Evolutionary conservation across 2,113 vertebrate species (phyloP).

Genomic region (Dunckerocampus dactyliophorus): DNA sequence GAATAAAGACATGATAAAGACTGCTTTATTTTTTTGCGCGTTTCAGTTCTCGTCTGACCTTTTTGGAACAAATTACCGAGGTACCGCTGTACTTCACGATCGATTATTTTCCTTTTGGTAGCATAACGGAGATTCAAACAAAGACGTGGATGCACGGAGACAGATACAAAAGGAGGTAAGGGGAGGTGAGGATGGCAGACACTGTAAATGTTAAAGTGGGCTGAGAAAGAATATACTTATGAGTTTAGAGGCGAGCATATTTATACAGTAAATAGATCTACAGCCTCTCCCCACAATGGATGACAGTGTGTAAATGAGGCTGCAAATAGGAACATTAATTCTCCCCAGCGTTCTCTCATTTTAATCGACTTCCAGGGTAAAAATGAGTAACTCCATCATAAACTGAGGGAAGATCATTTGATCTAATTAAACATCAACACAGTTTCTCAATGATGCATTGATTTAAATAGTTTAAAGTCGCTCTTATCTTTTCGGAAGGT

Average conservation of each 20-base stretch:
- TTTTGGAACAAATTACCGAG: too few relatives aligned
- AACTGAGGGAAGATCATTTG: background rate
- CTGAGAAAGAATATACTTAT: constrained; percentile 22
- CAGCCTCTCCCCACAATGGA: constrained; percentile 5
- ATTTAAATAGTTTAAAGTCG: constrained; percentile 1
- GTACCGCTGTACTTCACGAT: too few relatives aligned
- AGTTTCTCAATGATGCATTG: constrained; percentile 2
- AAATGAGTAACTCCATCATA: background rate
- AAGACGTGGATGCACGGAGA: constrained; percentile 11
- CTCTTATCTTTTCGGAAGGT: background rate
- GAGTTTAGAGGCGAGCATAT: constrained; percentile 35
- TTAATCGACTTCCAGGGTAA: constrained; percentile 2
- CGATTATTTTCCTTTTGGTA: constrained; percentile 16
- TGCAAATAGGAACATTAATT: constrained; percentile 2
- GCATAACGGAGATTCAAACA: background rate
- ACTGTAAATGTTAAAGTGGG: constrained; percentile 21
- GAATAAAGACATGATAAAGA: too few relatives aligned
- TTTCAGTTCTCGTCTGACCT: too few relatives aligned
- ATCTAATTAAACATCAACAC: background rate
- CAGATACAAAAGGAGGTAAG: background rate
- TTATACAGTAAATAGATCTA: constrained; percentile 8
- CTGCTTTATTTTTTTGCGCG: too few relatives aligned
- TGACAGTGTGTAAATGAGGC: constrained; percentile 17
- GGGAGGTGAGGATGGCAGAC: constrained; percentile 25
- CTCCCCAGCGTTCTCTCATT: background rate